These are phyloP conservation scores for Stenodema calcarata DNA, from an alignment of 2,888 invertebrate species.

Conservation along the genomic window DNA sequence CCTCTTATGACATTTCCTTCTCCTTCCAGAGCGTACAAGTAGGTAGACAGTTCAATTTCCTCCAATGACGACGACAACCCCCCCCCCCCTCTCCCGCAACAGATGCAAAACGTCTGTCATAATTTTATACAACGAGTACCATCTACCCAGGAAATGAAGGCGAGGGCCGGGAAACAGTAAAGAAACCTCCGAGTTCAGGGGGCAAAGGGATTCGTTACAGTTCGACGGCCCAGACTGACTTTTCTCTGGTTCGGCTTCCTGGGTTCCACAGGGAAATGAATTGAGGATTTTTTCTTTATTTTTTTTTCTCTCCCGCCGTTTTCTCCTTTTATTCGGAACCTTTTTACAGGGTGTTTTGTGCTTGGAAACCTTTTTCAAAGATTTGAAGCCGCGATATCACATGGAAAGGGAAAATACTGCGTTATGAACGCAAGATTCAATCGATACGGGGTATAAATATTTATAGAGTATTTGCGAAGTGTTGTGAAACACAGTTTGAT, in stretches of 20 bases:
- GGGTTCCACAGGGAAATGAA: not conserved
- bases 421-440: no score
- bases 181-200: not conserved
- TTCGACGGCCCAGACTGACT: not conserved
- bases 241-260: not conserved
- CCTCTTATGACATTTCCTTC: not conserved
- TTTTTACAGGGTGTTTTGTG: not conserved
- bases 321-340: not conserved
- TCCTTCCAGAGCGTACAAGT: not conserved
- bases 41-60: conserved; percentile 22
- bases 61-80: not conserved
- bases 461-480: no score
- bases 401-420: no score
- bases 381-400: not conserved
- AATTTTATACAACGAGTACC: not conserved
- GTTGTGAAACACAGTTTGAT: no score
- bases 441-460: no score
- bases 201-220: not conserved
- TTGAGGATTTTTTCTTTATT: not conserved
- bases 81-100: not conserved
- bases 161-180: not conserved
- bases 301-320: no score
- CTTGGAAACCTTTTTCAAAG: not conserved
- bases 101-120: conserved; percentile 9
- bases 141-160: conserved; percentile 13